phyloP scores from a whole-genome alignment of 53 echinoderm and acorn worm genomes.

The Temnopleurus reevesii region DNA sequence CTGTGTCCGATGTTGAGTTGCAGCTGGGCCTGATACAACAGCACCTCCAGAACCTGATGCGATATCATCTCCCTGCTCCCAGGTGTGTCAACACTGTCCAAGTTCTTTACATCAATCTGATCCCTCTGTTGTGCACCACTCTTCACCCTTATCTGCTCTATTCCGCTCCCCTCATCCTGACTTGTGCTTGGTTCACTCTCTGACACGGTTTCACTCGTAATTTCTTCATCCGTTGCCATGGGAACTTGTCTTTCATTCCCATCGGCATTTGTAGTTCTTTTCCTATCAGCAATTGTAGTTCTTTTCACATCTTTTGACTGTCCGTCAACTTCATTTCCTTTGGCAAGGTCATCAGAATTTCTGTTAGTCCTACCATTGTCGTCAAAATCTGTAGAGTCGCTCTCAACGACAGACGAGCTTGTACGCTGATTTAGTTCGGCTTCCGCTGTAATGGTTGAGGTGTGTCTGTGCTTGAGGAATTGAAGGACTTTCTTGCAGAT shows the following conservation, averaged over 20 bases:
- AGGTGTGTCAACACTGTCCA: neutral
- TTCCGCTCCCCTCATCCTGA: neutral
- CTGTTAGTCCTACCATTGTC: too few species aligned
- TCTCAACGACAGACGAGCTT: neutral
- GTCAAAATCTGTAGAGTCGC: neutral
- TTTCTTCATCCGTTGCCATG: neutral
- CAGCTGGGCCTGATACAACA: constrained; percentile 80
- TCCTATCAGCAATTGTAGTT: too few species aligned
- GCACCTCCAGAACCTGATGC: constrained; percentile 74
- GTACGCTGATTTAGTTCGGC: neutral
- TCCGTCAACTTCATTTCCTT: neutral
- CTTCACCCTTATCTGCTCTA: too few species aligned
- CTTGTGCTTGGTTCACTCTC: neutral
- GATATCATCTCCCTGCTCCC: constrained; percentile 43
- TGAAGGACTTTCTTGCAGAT: constrained; percentile 76
- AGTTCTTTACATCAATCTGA: neutral
- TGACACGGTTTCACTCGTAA: neutral
- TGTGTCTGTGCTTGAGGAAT: constrained; percentile 36
- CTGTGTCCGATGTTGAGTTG: constrained; percentile 62
- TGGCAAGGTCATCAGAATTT: neutral
- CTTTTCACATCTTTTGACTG: neutral
- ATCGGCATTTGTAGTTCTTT: neutral
- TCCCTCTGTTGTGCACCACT: neutral
- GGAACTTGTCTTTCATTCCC: neutral
- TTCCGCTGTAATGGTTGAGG: neutral